phyloP scores from a whole-genome alignment of 2,888 invertebrate genomes.

The Thera britannica region DNA sequence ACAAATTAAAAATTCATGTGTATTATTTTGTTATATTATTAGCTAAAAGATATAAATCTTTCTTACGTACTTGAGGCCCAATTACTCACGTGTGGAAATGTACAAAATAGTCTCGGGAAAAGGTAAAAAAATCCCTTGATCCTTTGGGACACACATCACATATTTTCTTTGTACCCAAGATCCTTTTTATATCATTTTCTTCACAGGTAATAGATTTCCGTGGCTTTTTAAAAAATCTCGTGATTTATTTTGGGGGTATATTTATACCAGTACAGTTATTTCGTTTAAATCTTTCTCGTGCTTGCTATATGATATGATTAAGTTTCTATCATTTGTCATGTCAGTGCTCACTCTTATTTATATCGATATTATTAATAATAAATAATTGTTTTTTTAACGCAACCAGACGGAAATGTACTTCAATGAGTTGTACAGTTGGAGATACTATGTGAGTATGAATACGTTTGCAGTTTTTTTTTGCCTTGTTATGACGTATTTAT shows the following conservation, averaged over 20 bases:
- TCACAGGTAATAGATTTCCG: constrained; percentile 40
- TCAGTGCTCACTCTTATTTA: too few species aligned
- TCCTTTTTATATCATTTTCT: constrained; percentile 53
- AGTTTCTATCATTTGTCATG: too few species aligned
- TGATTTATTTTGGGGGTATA: constrained; percentile 9
- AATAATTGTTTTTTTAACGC: constrained; percentile 63
- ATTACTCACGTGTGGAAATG: constrained; percentile 57
- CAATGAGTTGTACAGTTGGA: constrained; percentile 81
- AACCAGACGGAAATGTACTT: constrained; percentile 79
- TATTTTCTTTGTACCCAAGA: constrained; percentile 58
- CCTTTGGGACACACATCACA: constrained; percentile 53
- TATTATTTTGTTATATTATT: too few species aligned
- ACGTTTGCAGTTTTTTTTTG: constrained; percentile 27
- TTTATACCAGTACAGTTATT: constrained; percentile 3
- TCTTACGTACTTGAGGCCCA: constrained; percentile 50
- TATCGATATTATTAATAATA: constrained; percentile 5
- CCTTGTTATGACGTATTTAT: not conserved
- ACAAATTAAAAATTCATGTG: too few species aligned
- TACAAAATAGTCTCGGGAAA: constrained; percentile 50
- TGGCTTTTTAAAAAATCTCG: constrained; percentile 19
- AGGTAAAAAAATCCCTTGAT: constrained; percentile 54
- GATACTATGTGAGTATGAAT: constrained; percentile 75
- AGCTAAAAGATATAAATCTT: constrained; percentile 21
- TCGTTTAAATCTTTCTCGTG: not conserved
- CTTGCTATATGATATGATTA: too few species aligned